Percentiles rank a stretch among this genome's conserved stretches.
phyloP scores from a whole-genome alignment of 1,140 invertebrate genomes.

The Acromyrmex heyeri region DNA sequence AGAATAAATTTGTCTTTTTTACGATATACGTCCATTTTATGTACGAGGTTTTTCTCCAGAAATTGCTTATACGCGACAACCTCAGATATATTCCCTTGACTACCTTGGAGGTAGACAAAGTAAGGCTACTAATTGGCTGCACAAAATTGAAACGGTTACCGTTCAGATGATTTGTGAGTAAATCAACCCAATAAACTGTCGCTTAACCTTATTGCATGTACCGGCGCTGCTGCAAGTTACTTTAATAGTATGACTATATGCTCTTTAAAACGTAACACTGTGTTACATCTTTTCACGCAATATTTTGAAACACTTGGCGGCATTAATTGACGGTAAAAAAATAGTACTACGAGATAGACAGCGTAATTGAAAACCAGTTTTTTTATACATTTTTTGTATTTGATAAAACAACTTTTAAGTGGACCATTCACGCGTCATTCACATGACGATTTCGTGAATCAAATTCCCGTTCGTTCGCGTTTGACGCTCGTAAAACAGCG shows the following conservation, averaged over 20 bases:
- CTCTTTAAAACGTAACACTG: conserved; percentile 6
- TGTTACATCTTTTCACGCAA: background rate
- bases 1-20: conserved; percentile 54
- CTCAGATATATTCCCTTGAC: background rate
- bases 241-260: background rate
- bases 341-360: background rate
- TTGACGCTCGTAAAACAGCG: background rate
- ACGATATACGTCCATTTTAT: conserved; percentile 30
- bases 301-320: background rate
- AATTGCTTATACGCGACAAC: conserved; percentile 6
- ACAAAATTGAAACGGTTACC: conserved; percentile 22
- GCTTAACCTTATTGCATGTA: background rate
- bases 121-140: conserved; percentile 41
- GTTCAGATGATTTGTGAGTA: background rate
- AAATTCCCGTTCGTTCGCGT: conserved; percentile 17
- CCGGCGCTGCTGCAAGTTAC: background rate
- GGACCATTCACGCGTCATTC: background rate
- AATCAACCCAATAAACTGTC: conserved; percentile 21
- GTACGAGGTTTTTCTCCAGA: background rate
- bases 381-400: background rate
- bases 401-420: background rate
- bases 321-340: background rate
- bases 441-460: conserved; percentile 29
- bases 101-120: background rate
- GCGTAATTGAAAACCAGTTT: background rate